Percentiles rank a stretch among this genome's conserved stretches.
Evolutionary conservation across 2,888 invertebrate species (phyloP).

Genomic region (Cancer borealis): DNA sequence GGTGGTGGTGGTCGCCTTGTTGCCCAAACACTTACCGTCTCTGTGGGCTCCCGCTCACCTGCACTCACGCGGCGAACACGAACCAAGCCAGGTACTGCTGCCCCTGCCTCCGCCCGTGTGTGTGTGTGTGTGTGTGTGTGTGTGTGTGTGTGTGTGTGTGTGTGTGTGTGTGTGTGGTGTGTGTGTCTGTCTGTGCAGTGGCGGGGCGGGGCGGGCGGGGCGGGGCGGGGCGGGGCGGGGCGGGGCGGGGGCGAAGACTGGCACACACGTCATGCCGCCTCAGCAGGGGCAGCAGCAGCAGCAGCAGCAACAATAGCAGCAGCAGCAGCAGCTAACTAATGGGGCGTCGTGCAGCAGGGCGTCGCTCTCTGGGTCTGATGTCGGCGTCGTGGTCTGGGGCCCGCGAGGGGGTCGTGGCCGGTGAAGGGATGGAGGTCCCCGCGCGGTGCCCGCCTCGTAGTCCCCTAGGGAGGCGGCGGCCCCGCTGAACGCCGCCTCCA

Average conservation of each 20-base stretch:
- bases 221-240: not conserved
- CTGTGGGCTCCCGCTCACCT: not conserved
- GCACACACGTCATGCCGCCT: not conserved
- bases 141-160: not conserved
- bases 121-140: constrained; percentile 32
- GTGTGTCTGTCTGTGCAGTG: not conserved
- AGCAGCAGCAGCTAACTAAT: not conserved
- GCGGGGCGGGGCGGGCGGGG: not conserved
- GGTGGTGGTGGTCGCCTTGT: not conserved
- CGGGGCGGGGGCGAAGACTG: not conserved
- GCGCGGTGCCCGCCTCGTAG: constrained; percentile 58
- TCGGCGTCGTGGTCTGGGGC: constrained; percentile 31
- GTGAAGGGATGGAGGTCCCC: constrained; percentile 50
- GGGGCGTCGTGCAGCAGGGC: not conserved
- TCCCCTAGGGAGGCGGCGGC: constrained; percentile 50
- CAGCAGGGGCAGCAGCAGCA: constrained; percentile 38
- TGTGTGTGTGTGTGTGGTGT: not conserved
- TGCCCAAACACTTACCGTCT: constrained; percentile 24
- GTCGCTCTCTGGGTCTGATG: constrained; percentile 23
- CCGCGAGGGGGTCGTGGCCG: constrained; percentile 41
- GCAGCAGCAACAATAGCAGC: constrained; percentile 4
- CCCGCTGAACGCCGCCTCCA: constrained; percentile 65
- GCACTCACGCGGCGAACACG: not conserved
- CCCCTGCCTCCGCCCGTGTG: constrained; percentile 27
- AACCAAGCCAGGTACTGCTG: not conserved